Conservation (phyloP, 2,888 invertebrate species). For the Pseudolycoriella hygida region DNA sequence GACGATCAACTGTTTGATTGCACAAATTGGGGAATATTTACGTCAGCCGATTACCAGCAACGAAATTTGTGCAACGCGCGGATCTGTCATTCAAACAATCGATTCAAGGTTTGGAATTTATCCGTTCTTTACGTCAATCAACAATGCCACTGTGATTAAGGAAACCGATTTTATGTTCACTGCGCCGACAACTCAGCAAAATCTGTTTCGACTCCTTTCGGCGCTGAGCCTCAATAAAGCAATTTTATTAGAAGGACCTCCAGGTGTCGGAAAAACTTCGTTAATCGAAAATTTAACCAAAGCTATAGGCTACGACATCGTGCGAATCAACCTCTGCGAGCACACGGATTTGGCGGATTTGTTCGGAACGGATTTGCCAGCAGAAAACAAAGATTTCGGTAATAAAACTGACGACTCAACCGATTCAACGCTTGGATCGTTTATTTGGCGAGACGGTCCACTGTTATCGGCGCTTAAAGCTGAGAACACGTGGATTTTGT, state of each 20-base stretch:
- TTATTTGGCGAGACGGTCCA: slow-evolving; percentile 94
- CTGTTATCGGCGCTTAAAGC: slow-evolving; percentile 80
- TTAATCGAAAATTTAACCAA: slow-evolving; percentile 79
- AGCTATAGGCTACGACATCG: slow-evolving; percentile 63
- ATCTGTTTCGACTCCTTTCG: slow-evolving; percentile 68
- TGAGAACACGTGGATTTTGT: slow-evolving; percentile 79
- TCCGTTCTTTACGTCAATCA: slow-evolving; percentile 45
- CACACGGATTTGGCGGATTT: slow-evolving; percentile 98
- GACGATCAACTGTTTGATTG: slow-evolving; percentile 29
- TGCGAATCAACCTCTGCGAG: slow-evolving; percentile 93
- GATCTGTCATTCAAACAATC: slow-evolving; percentile 15
- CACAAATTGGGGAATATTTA: slow-evolving; percentile 32
- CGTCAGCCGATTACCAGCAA: slow-evolving; percentile 24
- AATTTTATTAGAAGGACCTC: slow-evolving; percentile 88
- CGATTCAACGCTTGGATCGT: slow-evolving; percentile 48
- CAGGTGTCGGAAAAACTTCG: slow-evolving; percentile 97
- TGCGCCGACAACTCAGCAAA: slow-evolving; percentile 61
- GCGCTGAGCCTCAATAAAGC: slow-evolving; percentile 84
- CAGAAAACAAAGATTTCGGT: slow-evolving; percentile 48
- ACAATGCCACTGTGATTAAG: slow-evolving; percentile 5
- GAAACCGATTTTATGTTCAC: slow-evolving; percentile 45
- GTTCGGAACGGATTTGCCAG: slow-evolving; percentile 93
- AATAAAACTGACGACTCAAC: slow-evolving; percentile 5
- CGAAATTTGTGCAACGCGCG: slow-evolving; percentile 25
- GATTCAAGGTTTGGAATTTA: slow-evolving; percentile 44